Evolutionary conservation across 1,140 invertebrate species (phyloP), one percentile per base, ranked within the genome.

Genomic region (Tachypleus tridentatus): DNA sequence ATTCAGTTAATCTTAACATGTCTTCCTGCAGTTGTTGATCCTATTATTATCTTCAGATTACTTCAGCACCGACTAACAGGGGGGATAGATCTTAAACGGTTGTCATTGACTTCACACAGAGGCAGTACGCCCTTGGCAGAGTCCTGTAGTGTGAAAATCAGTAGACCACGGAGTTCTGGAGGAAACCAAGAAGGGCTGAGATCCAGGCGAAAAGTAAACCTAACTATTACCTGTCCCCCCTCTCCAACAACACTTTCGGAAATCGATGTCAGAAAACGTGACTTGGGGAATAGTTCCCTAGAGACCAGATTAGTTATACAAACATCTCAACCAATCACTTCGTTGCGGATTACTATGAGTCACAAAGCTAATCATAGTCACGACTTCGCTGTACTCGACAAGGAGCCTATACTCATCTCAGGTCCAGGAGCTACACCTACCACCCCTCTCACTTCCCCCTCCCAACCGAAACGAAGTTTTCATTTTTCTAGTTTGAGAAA

Each of bases 1-100:
- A 29, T 29, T 29, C 29, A 29, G 29, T 29, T 29, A 29, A 29
- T 29, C 66, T 70, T 80, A 58, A 73, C 78, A 5, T 78, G 77
- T 64, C 77, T 83, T 59, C 81, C 82, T 4, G 75, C 79, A 62
- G 73, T 82, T 8, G 75, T 84, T 53, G 81, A 82, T 70, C 83
- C 83, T 0, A 75, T 84, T 6, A 82, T 85, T 29, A 75, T 84
- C 10, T 71, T 85, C 10, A 74, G 83, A 10, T 74, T 85, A 5
- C 74, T 85, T 49, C 77, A 82, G 56, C 83, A 85, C 71, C 77
- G 82, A 60, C 75, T 85, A 49, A 80, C n/a, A n/a, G 53, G 53
- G 7, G 53, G 53, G 7, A 8, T 54, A 54, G 53, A 8, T 54
- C 53, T 8, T n/a, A 7, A n/a, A 8, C 53, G n/a, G 7, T 7